Base-by-base conservation (phyloP, 2,888 invertebrate genomes). In the Tenodera sinensis region DNA sequence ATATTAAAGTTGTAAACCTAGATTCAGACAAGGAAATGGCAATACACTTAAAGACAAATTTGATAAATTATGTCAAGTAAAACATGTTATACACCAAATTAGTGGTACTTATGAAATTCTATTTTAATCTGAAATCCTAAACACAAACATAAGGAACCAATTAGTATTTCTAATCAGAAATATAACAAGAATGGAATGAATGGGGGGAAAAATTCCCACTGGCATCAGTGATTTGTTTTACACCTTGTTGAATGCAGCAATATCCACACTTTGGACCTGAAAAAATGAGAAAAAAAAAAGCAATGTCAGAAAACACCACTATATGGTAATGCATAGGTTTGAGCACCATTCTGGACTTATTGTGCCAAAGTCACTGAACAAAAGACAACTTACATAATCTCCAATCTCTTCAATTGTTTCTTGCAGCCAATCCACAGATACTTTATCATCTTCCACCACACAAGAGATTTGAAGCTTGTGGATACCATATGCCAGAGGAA, bases 401-500 rank as follows among this genome's bases (percentile, higher is more conserved):
- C 98, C 97, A 92, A 96, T 94, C 91, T 95, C 96, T 92, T 97
- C 96, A 91, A 99, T 97, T 93, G 96, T 95, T 93, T 99, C 99
- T 91, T 96, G 97, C 71, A 98, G 94, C 96, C 96, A 96, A 93
- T 98, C 98, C 87, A 98, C 95, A 82, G 98, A 98, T 28, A 99
- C 97, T 94, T 98, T 98, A n/a, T 98, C 98, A 93, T 99, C 99
- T 94, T 98, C 98, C 82, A 99, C 97, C 84, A 98, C 98, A 93
- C 97, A 97, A 71, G 96, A 96, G 92, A 99, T 98, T 93, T 98
- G 97, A 89, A 99, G 94, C 93, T 99, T 99, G 92, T 97, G 95
- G 92, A 99, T 98, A 89, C 98, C 98, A 94, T 96, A 99, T 8
- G 98, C 98, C 83, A 99, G 95, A 47, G 98, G 98, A 14, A 98